Base-by-base conservation (phyloP, 2,888 invertebrate genomes). In the Macrophya annulata region DNA sequence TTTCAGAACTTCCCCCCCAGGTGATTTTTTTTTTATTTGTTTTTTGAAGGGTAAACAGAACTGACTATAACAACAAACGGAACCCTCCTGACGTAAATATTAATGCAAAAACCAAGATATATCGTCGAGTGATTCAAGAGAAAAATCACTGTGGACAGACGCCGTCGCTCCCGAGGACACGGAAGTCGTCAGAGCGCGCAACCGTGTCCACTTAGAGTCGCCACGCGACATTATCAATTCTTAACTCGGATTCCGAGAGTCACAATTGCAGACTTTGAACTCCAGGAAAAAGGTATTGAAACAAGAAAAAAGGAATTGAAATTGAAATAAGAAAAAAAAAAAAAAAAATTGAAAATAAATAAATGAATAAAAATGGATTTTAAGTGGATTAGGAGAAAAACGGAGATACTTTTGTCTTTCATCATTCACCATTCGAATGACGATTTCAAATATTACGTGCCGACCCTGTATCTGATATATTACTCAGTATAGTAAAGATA, bases 131-230 rank as follows among this genome's bases (percentile, higher is more conserved):
- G 10, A 77, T 37, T 37, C 55, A 5, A 31, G 25, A 31, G 74
- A 74, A 76, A n/a, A 55, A 51, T 55, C n/a, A 45, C 10, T 55
- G 55, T 37, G 9, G 17, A 43, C 15, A 68, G 21, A 77, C 77
- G 43, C 17, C 81, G 37, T 62, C 43, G 62, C 6, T 51, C 81
- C 77, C 43, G 84, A 87, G 88, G 87, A 89, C 89, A 88, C 85
- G 65, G 85, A 84, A 87, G 79, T 84, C 90, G 88, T 85, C 90
- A 86, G 88, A 89, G 90, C 90, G 86, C 89, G 87, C 84, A 86
- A 86, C 85, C 79, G 85, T 85, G 87, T 45, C 86, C 87, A 89
- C 86, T 91, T 91, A 90, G 90, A 91, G 85, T 89, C 90, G 90
- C 90, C 86, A 90, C 86, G 88, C 85, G 87, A 88, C 88, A 85